Conservation (phyloP, 2,888 invertebrate species). For the Limnephilus rhombicus region DNA sequence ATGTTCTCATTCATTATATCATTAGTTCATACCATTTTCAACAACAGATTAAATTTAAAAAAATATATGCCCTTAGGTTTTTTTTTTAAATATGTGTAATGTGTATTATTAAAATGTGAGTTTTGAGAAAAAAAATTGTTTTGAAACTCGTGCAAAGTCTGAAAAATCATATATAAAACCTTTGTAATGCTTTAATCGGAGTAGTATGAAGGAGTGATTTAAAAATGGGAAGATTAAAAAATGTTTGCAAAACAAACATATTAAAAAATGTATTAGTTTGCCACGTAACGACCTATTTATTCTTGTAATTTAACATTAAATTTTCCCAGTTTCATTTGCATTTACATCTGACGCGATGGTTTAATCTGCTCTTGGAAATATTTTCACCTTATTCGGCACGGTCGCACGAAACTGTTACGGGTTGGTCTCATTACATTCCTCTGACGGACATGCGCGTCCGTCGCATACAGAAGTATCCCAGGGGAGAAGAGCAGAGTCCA, state of each 20-base stretch:
- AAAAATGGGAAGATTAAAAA: background rate
- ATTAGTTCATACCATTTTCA: no score
- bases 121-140: no score
- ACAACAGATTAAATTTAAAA: no score
- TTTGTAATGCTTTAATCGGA: background rate
- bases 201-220: background rate
- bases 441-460: slow-evolving; percentile 36
- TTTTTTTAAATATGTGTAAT: no score
- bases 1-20: no score
- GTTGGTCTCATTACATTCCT: slow-evolving; percentile 22
- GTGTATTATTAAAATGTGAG: no score
- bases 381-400: slow-evolving; percentile 27
- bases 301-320: background rate
- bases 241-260: background rate
- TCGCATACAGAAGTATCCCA: slow-evolving; percentile 11
- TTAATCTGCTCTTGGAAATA: slow-evolving; percentile 2
- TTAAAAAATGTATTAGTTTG: background rate
- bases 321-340: background rate
- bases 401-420: background rate
- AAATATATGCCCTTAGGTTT: no score
- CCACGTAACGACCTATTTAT: background rate
- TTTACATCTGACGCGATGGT: background rate
- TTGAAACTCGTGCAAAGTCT: no score
- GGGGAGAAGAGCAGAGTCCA: background rate
- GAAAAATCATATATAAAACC: background rate